phyloP scores from a whole-genome alignment of 2,797 vertebrate genomes.

The Coranthus polyacanthus region DNA sequence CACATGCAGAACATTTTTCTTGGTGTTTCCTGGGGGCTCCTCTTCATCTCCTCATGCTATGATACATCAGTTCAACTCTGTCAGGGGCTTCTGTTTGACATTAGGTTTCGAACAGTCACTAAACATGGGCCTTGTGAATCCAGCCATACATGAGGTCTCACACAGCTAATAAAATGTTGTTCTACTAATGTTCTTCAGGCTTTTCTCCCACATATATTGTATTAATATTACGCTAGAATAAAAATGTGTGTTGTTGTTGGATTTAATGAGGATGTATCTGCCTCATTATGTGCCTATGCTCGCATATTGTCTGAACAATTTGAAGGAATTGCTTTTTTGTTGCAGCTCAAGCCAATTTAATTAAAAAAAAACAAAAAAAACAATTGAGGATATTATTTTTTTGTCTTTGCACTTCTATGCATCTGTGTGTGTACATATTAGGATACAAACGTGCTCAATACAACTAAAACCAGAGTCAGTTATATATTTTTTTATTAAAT shows the following conservation, averaged over 20 bases:
- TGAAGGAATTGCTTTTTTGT: constrained; percentile 28
- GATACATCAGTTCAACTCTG: constrained; percentile 24
- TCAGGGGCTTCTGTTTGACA: constrained; percentile 31
- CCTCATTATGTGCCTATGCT: background rate
- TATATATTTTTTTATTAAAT: constrained; percentile 61
- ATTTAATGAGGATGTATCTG: background rate
- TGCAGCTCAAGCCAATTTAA: constrained; percentile 27
- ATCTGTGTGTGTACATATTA: background rate
- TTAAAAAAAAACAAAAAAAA: constrained; percentile 44
- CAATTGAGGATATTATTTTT: no score
- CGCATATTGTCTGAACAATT: background rate
- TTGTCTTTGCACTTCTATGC: constrained; percentile 26
- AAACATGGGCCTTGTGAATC: background rate
- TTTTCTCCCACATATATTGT: background rate
- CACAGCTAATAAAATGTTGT: constrained; percentile 1
- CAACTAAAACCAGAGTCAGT: constrained; percentile 41
- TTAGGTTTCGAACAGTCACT: constrained; percentile 8
- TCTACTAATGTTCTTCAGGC: constrained; percentile 1
- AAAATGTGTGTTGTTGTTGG: background rate
- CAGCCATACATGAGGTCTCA: background rate
- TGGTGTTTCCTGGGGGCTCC: constrained; percentile 17
- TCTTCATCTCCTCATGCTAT: constrained; percentile 9
- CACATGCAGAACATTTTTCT: constrained; percentile 7
- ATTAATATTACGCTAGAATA: background rate
- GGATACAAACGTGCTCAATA: constrained; percentile 28